Evolutionary conservation across 2,113 vertebrate species (phyloP).

Genomic region (Excalfactoria chinensis): DNA sequence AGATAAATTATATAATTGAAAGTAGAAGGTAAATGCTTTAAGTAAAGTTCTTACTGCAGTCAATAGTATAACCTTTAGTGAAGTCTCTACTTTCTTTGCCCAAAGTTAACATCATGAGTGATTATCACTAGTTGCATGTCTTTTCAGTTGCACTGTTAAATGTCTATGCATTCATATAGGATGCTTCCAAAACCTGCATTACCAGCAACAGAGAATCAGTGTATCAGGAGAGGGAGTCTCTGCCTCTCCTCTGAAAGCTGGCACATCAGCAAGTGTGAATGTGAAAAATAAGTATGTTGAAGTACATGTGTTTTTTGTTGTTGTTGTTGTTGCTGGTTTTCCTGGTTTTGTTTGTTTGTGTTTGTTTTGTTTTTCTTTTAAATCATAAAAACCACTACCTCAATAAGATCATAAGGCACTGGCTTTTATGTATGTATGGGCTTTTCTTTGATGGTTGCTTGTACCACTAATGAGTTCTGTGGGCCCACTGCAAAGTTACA

Average conservation of each 20-base stretch:
- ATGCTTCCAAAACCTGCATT: not conserved
- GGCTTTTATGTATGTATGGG: not conserved
- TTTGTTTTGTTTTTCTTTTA: not conserved
- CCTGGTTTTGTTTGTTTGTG: no score
- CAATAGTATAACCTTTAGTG: not conserved
- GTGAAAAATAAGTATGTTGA: not conserved
- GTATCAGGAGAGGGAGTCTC: not conserved
- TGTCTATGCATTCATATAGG: not conserved
- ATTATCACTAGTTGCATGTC: not conserved
- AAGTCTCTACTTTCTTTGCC: not conserved
- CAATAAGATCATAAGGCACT: not conserved
- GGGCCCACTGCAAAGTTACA: not conserved
- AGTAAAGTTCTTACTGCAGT: not conserved
- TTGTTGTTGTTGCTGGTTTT: not conserved
- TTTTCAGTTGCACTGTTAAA: not conserved
- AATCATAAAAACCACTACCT: not conserved
- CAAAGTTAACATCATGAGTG: not conserved
- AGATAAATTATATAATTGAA: conserved; percentile 10
- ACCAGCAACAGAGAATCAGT: not conserved
- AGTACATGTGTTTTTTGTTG: not conserved
- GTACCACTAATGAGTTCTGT: not conserved
- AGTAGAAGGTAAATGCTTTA: not conserved
- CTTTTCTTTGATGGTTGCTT: not conserved
- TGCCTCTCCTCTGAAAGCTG: not conserved
- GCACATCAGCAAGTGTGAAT: not conserved